Conservation (phyloP, 2,888 invertebrate species). For the Phortica okadai region DNA sequence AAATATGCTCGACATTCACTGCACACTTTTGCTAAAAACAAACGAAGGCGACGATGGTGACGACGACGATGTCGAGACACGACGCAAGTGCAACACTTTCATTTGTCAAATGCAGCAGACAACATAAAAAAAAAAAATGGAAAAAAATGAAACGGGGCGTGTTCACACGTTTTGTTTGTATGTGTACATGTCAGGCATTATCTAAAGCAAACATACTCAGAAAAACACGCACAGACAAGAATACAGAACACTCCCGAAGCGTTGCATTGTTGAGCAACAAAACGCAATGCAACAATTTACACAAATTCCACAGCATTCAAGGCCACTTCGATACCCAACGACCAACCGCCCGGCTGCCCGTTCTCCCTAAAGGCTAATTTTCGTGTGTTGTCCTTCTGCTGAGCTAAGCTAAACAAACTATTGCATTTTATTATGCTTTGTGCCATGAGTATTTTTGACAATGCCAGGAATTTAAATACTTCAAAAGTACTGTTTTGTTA, state of each 20-base stretch:
- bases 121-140: not conserved
- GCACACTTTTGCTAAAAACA: not conserved
- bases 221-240: not conserved
- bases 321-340: not conserved
- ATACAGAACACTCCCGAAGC: not conserved
- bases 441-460: slow-evolving; percentile 7
- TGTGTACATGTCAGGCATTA: not conserved
- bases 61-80: not conserved
- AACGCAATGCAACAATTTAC: not conserved
- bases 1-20: not conserved
- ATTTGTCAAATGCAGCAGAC: slow-evolving; percentile 25
- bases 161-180: slow-evolving; percentile 2
- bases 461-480: not conserved
- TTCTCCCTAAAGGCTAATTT: slow-evolving; percentile 1
- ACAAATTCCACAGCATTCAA: not conserved
- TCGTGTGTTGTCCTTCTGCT: slow-evolving; percentile 6
- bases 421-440: slow-evolving; percentile 1
- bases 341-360: not conserved
- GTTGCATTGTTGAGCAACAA: not conserved
- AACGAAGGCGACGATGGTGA: not conserved
- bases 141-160: not conserved
- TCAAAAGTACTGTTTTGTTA: not conserved
- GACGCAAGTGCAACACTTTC: slow-evolving; percentile 22
- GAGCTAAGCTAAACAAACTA: not conserved
- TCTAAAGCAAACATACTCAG: slow-evolving; percentile 3